Percentiles rank a stretch among this genome's conserved stretches.
Evolutionary conservation across 2,113 vertebrate species (phyloP).

Genomic region (Perca flavescens): DNA sequence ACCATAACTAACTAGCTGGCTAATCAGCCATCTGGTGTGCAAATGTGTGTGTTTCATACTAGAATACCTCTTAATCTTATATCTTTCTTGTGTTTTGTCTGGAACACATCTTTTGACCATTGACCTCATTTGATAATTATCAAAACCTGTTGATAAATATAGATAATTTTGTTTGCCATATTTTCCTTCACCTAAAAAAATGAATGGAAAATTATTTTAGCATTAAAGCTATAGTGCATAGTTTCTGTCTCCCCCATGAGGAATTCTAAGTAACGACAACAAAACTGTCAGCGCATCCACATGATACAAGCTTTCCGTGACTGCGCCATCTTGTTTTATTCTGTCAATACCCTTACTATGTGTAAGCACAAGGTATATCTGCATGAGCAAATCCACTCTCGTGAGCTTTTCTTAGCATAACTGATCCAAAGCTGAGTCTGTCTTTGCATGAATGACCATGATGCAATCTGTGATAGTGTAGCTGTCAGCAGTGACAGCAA

Average conservation of each 20-base stretch:
- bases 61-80: background rate
- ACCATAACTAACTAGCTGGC: constrained; percentile 9
- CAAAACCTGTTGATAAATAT: background rate
- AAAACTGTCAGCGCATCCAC: no score
- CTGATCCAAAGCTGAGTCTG: constrained; percentile 67
- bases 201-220: background rate
- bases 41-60: background rate
- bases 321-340: background rate
- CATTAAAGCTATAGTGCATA: background rate
- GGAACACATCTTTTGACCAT: background rate
- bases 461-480: constrained; percentile 61
- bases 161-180: background rate
- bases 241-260: no score
- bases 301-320: no score
- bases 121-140: background rate
- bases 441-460: constrained; percentile 71
- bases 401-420: constrained; percentile 50
- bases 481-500: constrained; percentile 55
- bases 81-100: background rate
- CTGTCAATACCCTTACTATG: background rate
- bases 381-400: constrained; percentile 37
- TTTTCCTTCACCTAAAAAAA: background rate
- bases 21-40: constrained; percentile 12
- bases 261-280: no score
- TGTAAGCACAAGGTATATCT: constrained; percentile 24